Base-by-base conservation (phyloP, 2,888 invertebrate species). In the Leucophenga montana region DNA sequence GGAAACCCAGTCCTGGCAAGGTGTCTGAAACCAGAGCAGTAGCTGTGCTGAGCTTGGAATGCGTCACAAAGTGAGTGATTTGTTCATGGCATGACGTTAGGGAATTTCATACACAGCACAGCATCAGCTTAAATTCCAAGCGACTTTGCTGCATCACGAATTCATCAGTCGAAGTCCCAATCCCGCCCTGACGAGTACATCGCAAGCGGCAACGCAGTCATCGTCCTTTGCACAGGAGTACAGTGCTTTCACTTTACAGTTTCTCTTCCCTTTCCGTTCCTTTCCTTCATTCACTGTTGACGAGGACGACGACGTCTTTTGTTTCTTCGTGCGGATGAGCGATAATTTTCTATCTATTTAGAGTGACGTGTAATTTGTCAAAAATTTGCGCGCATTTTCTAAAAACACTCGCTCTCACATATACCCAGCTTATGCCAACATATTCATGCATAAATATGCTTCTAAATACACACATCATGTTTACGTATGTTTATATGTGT, bases 281-380 rank as follows among this genome's bases (percentile, higher is more conserved):
- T 8, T 11, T 39, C 11, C 9, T 1, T 39, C 11, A 39, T 8
- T 11, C 39, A 11, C 39, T 8, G 39, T 39, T 39, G 39, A 39
- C 39, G 39, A 39, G 39, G 39, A 39, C 39, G 39, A 39, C 39
- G 39, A 39, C 27, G 53, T 66, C 65, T 33, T 66, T 66, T 66
- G 65, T 66, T 53, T 50, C 31, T 44, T 13, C 53, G 64, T 44
- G 67, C 54, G 62, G 59, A 61, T 68, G 66, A 71, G 68, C 61
- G 48, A 68, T 61, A 57, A 33, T 27, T 66, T 66, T 66, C 66
- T 71, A 66, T 68, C 71, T 68, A 68, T 66, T 68, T 53, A 68
- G 68, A 71, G 50, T 66, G 71, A 68, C 71, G 54, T 71, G 66
- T 71, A 71, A 71, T 71, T 71, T 68, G 71, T 71, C 68, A 68